Conservation (phyloP, 2,888 invertebrate genomes). For the Epsilonema sp. region DNA sequence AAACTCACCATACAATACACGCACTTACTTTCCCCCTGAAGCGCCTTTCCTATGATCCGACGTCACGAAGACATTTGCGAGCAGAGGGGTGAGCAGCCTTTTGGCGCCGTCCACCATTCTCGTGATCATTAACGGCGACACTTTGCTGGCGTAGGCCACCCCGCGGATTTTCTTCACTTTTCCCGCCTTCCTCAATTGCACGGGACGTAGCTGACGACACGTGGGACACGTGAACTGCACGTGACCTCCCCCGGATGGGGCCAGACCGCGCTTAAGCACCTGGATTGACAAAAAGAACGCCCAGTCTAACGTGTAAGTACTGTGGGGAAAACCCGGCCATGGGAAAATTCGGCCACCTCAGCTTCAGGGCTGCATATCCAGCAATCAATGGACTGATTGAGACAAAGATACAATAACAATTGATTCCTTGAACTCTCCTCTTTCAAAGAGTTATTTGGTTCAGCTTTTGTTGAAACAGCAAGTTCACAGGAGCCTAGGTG, state of each 20-base stretch:
- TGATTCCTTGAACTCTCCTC: too few species aligned
- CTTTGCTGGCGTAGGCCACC: conserved; percentile 48
- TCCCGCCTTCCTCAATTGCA: conserved; percentile 52
- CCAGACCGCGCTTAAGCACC: conserved; percentile 47
- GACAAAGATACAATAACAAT: too few species aligned
- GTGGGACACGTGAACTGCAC: conserved; percentile 71
- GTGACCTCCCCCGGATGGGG: conserved; percentile 80
- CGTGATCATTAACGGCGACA: conserved; percentile 80
- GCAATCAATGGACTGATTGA: too few species aligned
- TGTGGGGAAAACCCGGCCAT: too few species aligned
- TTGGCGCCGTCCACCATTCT: conserved; percentile 80
- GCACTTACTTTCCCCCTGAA: conserved; percentile 62
- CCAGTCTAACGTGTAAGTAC: too few species aligned
- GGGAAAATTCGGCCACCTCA: too few species aligned
- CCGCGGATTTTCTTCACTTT: conserved; percentile 81
- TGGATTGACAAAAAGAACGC: too few species aligned
- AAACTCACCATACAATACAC: too few species aligned
- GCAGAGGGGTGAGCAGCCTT: conserved; percentile 63
- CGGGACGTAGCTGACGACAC: conserved; percentile 54
- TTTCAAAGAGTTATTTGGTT: too few species aligned
- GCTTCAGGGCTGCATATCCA: too few species aligned
- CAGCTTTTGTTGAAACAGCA: too few species aligned
- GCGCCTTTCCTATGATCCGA: conserved; percentile 74
- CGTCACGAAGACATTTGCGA: conserved; percentile 85
- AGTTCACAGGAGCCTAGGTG: too few species aligned